These are phyloP conservation scores for Apteryx owenii DNA, from an alignment of 2,113 vertebrate species.

Conservation along the genomic window DNA sequence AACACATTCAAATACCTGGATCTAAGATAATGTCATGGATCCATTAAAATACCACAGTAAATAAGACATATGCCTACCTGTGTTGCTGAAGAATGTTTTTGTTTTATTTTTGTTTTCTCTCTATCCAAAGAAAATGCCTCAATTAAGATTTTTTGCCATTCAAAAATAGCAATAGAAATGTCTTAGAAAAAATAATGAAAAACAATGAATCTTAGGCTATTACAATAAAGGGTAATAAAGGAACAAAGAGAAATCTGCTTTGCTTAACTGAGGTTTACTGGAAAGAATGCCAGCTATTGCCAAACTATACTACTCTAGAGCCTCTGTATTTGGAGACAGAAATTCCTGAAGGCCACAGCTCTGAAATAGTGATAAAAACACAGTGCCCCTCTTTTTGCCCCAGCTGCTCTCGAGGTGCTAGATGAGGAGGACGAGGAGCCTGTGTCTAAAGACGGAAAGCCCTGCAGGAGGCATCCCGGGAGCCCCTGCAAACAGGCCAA, in stretches of 20 bases:
- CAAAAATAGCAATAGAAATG: neutral
- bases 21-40: neutral
- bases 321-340: neutral
- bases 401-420: neutral
- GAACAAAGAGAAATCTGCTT: neutral
- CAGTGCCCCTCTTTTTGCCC: neutral
- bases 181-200: neutral
- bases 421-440: neutral
- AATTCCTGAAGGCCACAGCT: neutral
- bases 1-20: neutral
- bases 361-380: neutral
- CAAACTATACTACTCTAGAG: neutral
- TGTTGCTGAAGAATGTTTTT: neutral
- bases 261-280: neutral
- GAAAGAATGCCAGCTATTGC: neutral
- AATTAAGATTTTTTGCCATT: neutral
- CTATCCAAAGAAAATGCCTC: neutral
- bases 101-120: neutral
- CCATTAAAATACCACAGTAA: neutral
- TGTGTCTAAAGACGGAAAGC: neutral
- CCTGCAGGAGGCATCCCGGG: rapidly evolving
- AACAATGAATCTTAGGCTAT: neutral
- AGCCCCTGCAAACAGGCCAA: neutral
- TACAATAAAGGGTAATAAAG: neutral
- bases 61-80: rapidly evolving